These are phyloP conservation scores for Schizaphis graminum DNA, from an alignment of 2,888 invertebrate species.

Conservation along the genomic window DNA sequence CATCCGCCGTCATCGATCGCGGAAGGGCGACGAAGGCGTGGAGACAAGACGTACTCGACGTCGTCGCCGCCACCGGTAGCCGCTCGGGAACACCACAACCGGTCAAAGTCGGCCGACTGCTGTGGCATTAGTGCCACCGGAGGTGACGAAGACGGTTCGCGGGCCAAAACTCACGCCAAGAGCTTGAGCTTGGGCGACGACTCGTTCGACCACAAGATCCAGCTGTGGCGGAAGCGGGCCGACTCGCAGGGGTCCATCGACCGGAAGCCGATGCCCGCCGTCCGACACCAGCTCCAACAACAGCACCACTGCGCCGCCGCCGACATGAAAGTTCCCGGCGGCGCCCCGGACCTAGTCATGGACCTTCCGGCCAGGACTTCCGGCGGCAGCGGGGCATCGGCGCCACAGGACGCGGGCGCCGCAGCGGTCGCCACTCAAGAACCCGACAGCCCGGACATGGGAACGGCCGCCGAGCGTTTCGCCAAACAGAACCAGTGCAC, in stretches of 20 bases:
- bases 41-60: background rate
- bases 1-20: background rate
- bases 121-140: background rate
- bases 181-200: constrained; percentile 68
- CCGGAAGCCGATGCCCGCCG: constrained; percentile 31
- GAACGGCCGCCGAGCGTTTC: constrained; percentile 83
- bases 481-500: constrained; percentile 85
- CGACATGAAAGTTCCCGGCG: constrained; percentile 68
- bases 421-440: constrained; percentile 67
- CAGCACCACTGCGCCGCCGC: constrained; percentile 67
- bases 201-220: constrained; percentile 74
- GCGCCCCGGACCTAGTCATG: constrained; percentile 85
- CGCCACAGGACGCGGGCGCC: constrained; percentile 53
- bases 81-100: constrained; percentile 45
- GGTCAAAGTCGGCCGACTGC: constrained; percentile 56
- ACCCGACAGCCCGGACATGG: constrained; percentile 77
- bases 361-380: constrained; percentile 77
- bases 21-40: constrained; percentile 20
- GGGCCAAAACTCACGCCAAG: constrained; percentile 63
- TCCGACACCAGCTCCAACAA: constrained; percentile 67
- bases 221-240: constrained; percentile 77
- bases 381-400: background rate
- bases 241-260: constrained; percentile 73
- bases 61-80: background rate
- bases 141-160: constrained; percentile 17